Evolutionary conservation across 2,888 invertebrate species (phyloP), one percentile per base, ranked within the genome.

Genomic region (Limenitis camilla): DNA sequence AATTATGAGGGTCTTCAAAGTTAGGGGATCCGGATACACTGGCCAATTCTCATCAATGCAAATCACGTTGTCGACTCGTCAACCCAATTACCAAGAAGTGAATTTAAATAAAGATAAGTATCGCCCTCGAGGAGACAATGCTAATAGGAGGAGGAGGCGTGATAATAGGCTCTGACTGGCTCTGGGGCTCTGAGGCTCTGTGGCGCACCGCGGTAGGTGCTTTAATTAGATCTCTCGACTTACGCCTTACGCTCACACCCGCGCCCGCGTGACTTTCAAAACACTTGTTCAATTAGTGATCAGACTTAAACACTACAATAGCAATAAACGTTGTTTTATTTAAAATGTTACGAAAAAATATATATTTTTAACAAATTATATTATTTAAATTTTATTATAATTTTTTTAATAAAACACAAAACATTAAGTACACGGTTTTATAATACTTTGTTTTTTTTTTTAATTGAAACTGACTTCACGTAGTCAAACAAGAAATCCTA

Each of bases 71-170:
- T 84, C 85, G 83, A 86, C 85, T 86, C 85, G 86, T 87, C 87
- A 87, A 86, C 85, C 85, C 86, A 87, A 87, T 87, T 87, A 86
- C 85, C 80, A 86, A 85, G 86, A 86, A 86, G 87, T 87, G 86
- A 87, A 86, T 87, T 87, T 87, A 87, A 87, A 87, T 87, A 87
- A 87, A 86, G 87, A 86, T 87, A 86, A 87, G 87, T 87, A 86
- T 87, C 86, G 84, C 85, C 81, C 85, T 83, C 80, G 76, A 82
- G 81, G 80, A 87, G 86, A 86, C 86, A 86, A 86, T 86, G 86
- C 86, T 87, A 86, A 86, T 86, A 82, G 83, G 80, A 76, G 78
- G 76, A 71, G 82, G 85, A 81, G 82, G 82, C 82, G 84, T 74
- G 83, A 83, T 85, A 86, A 86, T 86, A 78, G 86, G 81, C 82